Percentiles rank a stretch among this genome's conserved stretches.
Conservation (phyloP, 2,888 invertebrate species). For the Diarsia rubi region DNA sequence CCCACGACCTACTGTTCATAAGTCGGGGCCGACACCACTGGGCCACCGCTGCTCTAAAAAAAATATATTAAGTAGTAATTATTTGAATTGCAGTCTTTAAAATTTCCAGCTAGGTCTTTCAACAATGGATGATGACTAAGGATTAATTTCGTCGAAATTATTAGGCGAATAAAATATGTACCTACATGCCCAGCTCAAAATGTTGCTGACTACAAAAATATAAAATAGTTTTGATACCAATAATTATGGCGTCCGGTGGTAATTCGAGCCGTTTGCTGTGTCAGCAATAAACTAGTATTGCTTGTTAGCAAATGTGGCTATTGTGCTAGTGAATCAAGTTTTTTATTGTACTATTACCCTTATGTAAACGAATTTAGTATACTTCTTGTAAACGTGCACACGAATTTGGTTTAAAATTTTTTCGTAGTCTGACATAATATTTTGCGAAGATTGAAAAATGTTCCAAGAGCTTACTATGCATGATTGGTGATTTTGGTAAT, state of each 20-base stretch:
- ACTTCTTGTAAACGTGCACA: constrained; percentile 18
- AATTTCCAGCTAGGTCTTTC: not conserved
- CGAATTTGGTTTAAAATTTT: not conserved
- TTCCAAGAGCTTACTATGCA: not conserved
- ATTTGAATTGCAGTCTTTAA: not conserved
- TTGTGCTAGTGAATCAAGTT: constrained; percentile 54
- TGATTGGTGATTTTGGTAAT: not conserved
- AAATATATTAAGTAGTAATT: too few relatives aligned
- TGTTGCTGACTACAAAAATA: constrained; percentile 40
- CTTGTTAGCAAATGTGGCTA: constrained; percentile 53
- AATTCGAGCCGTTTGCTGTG: constrained; percentile 49
- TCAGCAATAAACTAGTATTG: constrained; percentile 61
- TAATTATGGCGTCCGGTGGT: constrained; percentile 53
- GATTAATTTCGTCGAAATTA: constrained; percentile 6
- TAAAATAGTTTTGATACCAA: constrained; percentile 48
- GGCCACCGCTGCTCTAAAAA: too few relatives aligned
- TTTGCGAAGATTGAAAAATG: not conserved
- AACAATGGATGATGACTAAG: not conserved
- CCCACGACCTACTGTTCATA: too few relatives aligned
- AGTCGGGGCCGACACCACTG: too few relatives aligned
- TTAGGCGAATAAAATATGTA: constrained; percentile 26
- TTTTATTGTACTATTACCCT: constrained; percentile 49
- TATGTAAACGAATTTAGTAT: constrained; percentile 30
- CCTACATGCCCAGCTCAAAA: constrained; percentile 35
- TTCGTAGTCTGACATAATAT: not conserved